Percentiles rank a stretch among this genome's conserved stretches.
phyloP scores from a whole-genome alignment of 2,797 vertebrate species.

The Ciconia nigra region DNA sequence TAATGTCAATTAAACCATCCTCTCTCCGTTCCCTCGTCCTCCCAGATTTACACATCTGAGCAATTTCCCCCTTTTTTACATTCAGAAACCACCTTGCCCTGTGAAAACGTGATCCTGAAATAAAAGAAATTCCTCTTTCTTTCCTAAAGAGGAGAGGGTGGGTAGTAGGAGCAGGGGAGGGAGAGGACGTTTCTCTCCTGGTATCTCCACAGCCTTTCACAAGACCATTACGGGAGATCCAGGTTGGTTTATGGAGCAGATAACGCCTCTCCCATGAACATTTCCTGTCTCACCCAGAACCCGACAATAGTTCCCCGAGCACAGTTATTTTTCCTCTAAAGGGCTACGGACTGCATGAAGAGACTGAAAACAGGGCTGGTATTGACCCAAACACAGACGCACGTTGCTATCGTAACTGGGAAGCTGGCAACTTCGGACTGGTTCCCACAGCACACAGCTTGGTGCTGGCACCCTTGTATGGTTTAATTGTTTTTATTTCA shows the following conservation, averaged over 20 bases:
- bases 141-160: not conserved
- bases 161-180: not conserved
- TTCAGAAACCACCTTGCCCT: not conserved
- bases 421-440: not conserved
- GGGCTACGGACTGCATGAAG: not conserved
- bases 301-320: conserved; percentile 10
- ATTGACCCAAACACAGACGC: not conserved
- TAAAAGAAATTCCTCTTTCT: not conserved
- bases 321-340: not conserved
- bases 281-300: conserved; percentile 44
- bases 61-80: not conserved
- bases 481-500: not conserved
- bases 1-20: not conserved
- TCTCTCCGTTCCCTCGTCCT: not conserved
- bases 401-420: not conserved
- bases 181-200: not conserved
- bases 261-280: not conserved
- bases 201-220: not conserved
- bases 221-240: not conserved
- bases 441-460: not conserved
- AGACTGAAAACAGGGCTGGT: not conserved
- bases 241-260: not conserved
- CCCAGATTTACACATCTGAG: not conserved
- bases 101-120: not conserved
- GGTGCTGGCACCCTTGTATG: conserved; percentile 30